Base-by-base conservation (phyloP, 2,888 invertebrate genomes). In the Sycophila texana region DNA sequence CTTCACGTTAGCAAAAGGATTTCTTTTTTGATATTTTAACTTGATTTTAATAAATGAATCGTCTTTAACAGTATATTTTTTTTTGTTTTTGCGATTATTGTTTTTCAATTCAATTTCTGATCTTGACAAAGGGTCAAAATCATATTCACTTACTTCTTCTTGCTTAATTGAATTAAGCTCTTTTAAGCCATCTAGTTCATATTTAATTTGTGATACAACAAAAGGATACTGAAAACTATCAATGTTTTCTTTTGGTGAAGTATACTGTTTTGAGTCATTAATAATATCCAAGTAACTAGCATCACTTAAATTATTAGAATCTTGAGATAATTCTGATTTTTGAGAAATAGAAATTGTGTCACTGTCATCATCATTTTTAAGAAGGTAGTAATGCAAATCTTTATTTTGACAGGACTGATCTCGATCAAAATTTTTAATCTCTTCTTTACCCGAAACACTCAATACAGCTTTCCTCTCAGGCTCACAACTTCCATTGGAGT, bases 1-100 rank as follows among this genome's bases (percentile, higher is more conserved):
- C 55, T 74, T 79, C 22, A 77, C 22, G 65, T 79, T 81, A 22
- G 61, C 73, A 73, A 81, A 81, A 13, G 81, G 81, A 65, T 81
- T 81, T 57, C n/a, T 77, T 49, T 74, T 73, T 22, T 72, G 51
- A 20, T 26, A 63, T 4, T 77, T 61, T 10, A 74, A 63, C 39
- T 74, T 78, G 5, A 81, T 22, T 71, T 81, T 77, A 39, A 26
- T 66, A 61, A 65, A 77, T n/a, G 65, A 74, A 74, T 79, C 74
- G 20, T 79, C 61, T 63, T 79, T 79, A 61, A 79, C 53, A 47
- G 22, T 53, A 47, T 81, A 74, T 26, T 55, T 61, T 74, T 81
- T 78, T 61, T 81, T 81, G 39, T 79, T 73, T 26, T 79, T 81
- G 39, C 57, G 61, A 10, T 20, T 51, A 53, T 65, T 53, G 7